Evolutionary conservation across 2,888 invertebrate species (phyloP).

Genomic region (Andrena bicolor): DNA sequence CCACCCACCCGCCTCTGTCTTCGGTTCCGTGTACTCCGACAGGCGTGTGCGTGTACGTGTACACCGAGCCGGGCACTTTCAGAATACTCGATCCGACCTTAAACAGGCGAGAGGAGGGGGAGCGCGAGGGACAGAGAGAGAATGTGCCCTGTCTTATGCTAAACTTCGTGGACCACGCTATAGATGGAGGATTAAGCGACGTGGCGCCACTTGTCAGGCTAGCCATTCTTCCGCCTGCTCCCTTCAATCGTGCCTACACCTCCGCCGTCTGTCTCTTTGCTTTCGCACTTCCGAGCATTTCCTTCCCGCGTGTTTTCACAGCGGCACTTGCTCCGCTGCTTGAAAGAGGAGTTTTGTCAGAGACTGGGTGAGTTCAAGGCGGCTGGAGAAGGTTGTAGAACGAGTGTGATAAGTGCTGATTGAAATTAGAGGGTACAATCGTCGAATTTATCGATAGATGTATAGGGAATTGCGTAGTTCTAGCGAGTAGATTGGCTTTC

Average conservation of each 20-base stretch:
- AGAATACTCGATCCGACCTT: conserved; percentile 70
- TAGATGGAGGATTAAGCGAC: conserved; percentile 71
- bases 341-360: neutral
- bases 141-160: conserved; percentile 77
- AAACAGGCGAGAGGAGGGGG: conserved; percentile 39
- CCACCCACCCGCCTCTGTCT: conserved; percentile 40
- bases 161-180: conserved; percentile 75
- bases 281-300: neutral
- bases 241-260: conserved; percentile 17
- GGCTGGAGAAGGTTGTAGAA: neutral
- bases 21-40: conserved; percentile 44
- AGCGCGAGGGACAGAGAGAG: conserved; percentile 24
- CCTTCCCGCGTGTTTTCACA: neutral
- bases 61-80: conserved; percentile 65
- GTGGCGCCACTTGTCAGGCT: conserved; percentile 82
- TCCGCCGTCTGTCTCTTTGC: neutral
- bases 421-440: too few species aligned
- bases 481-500: too few species aligned
- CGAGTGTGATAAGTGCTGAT: neutral
- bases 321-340: neutral
- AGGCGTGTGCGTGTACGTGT: conserved; percentile 59
- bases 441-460: too few species aligned
- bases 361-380: too few species aligned
- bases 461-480: too few species aligned
- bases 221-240: conserved; percentile 52